A percentile compares a stretch with the other conserved stretches of the same genome.
phyloP scores from a whole-genome alignment of 2,888 invertebrate species.

The Dryocosmus kuriphilus region DNA sequence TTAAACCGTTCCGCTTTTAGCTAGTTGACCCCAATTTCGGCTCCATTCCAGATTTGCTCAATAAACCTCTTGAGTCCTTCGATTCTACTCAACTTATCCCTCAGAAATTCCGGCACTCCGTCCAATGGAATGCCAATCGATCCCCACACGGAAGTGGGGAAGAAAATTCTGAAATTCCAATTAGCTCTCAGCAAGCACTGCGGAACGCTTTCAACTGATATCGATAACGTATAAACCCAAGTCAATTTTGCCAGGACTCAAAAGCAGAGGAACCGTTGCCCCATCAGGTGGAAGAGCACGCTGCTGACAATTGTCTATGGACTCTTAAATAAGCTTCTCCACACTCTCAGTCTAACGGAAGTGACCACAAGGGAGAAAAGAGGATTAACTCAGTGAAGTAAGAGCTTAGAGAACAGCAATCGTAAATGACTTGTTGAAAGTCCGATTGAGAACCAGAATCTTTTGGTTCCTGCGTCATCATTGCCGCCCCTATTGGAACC shows the following conservation, averaged over 20 bases:
- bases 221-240: background rate
- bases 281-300: slow-evolving; percentile 2
- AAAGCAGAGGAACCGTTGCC: background rate
- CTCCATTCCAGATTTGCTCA: background rate
- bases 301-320: slow-evolving; percentile 57
- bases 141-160: background rate
- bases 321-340: slow-evolving; percentile 54
- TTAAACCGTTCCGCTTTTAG: background rate
- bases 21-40: background rate
- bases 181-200: background rate
- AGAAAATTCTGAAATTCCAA: slow-evolving; percentile 16
- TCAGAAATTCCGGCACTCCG: background rate
- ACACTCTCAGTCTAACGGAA: background rate
- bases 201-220: slow-evolving; percentile 1
- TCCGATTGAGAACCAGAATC: slow-evolving; percentile 58
- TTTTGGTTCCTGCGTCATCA: background rate
- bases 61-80: background rate
- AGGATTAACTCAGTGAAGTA: slow-evolving; percentile 50
- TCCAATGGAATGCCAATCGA: background rate
- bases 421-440: slow-evolving; percentile 68
- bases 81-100: background rate
- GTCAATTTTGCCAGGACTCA: slow-evolving; percentile 5
- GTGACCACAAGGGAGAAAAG: slow-evolving; percentile 30
- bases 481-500: slow-evolving; percentile 50
- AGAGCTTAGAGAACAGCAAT: slow-evolving; percentile 55